Conservation (phyloP, 2,797 vertebrate species). For the Hypotaenidia philippensis region DNA sequence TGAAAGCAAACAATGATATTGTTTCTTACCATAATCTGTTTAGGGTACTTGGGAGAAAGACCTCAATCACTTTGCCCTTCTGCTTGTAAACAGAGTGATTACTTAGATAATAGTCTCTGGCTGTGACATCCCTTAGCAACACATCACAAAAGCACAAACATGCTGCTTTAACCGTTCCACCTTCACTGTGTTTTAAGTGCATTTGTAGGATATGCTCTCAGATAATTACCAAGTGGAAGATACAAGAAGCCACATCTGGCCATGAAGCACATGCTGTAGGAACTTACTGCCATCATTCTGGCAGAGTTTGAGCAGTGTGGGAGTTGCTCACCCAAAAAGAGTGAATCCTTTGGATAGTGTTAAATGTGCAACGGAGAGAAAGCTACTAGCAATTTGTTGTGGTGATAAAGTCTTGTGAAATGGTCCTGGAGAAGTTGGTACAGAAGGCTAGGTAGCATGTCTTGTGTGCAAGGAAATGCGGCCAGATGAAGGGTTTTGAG, state of each 20-base stretch:
- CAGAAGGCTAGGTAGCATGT: neutral
- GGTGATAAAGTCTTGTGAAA: neutral
- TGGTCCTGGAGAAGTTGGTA: neutral
- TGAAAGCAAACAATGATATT: neutral
- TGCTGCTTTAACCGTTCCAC: neutral
- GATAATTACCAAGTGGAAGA: neutral
- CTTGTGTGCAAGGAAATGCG: neutral
- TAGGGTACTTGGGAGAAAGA: neutral
- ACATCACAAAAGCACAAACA: neutral
- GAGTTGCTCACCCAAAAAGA: neutral
- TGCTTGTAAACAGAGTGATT: neutral
- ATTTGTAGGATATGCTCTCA: neutral
- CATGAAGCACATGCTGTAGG: neutral
- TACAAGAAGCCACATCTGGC: neutral
- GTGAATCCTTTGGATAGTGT: neutral
- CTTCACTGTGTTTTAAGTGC: neutral
- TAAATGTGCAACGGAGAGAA: neutral
- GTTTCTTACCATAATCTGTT: neutral
- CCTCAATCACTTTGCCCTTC: neutral
- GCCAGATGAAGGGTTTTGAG: neutral
- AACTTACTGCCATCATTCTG: neutral
- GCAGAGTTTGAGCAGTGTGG: neutral
- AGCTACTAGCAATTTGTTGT: neutral
- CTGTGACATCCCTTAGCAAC: slow-evolving; percentile 19
- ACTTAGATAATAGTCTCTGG: neutral